Evolutionary conservation across 2,888 invertebrate species (phyloP).

Genomic region (Aproaerema taeniolella): DNA sequence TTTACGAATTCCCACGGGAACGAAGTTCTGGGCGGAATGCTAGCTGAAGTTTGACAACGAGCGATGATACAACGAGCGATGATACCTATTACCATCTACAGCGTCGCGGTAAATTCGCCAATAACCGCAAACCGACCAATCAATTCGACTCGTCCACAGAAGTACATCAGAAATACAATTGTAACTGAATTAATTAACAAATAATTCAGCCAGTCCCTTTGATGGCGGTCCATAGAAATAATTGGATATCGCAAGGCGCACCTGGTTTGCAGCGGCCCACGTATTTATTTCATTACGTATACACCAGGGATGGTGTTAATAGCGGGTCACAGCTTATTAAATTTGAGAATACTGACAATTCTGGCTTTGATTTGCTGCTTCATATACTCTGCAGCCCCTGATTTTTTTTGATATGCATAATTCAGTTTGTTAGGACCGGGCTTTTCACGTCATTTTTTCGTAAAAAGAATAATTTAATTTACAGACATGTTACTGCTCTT

Average conservation of each 20-base stretch:
- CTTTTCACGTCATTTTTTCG: too few relatives aligned
- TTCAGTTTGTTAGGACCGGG: too few relatives aligned
- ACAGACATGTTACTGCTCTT: too few relatives aligned
- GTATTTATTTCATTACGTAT: conserved; percentile 20
- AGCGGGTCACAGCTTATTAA: conserved; percentile 15
- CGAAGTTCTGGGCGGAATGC: too few relatives aligned
- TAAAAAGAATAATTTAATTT: too few relatives aligned
- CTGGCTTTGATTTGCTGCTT: not conserved
- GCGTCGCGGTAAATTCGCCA: not conserved
- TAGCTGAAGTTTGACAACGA: too few relatives aligned
- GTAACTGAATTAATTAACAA: conserved; percentile 19
- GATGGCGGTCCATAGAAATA: conserved; percentile 17
- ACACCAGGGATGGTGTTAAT: conserved; percentile 15
- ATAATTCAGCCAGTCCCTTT: conserved; percentile 18
- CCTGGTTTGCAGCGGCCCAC: conserved; percentile 7
- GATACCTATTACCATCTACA: too few relatives aligned
- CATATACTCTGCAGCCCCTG: not conserved
- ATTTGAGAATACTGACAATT: conserved; percentile 13
- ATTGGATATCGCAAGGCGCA: conserved; percentile 19
- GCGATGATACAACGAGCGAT: too few relatives aligned
- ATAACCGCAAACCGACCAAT: conserved; percentile 12
- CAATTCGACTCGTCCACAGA: conserved; percentile 7
- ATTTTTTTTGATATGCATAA: not conserved
- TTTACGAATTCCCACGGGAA: too few relatives aligned
- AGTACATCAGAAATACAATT: not conserved